Conservation (phyloP, 2,888 invertebrate genomes). For the Lamellibrachia satsuma region DNA sequence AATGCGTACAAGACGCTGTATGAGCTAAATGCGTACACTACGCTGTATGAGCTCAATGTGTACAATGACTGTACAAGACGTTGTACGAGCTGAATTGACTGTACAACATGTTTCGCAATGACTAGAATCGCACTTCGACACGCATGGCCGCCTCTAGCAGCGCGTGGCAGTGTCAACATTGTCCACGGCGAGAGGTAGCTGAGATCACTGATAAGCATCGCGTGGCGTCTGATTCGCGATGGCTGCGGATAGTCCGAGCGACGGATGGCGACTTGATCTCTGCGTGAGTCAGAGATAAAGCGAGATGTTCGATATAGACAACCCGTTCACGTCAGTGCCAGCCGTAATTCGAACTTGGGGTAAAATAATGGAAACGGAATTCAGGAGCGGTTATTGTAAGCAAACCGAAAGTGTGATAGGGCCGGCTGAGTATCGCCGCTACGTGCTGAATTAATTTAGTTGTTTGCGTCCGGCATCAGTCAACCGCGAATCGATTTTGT, state of each 20-base stretch:
- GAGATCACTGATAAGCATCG: neutral
- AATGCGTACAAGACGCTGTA: neutral
- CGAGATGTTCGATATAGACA: neutral
- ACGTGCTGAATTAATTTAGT: slow-evolving; percentile 2
- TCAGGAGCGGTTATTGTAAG: slow-evolving; percentile 6
- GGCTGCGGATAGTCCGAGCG: neutral
- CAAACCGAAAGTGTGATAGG: neutral
- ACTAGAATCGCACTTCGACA: slow-evolving; percentile 6
- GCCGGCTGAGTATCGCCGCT: neutral
- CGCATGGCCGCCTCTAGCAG: neutral
- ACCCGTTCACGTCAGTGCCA: neutral
- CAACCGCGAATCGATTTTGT: neutral
- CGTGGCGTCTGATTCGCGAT: neutral
- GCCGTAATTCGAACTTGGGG: neutral
- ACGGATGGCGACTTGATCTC: neutral
- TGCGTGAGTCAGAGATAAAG: neutral
- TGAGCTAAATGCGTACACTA: neutral
- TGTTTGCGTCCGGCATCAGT: neutral
- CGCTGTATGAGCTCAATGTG: neutral
- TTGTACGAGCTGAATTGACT: neutral
- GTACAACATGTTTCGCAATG: neutral
- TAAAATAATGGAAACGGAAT: neutral
- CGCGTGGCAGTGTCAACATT: neutral
- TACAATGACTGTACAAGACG: neutral
- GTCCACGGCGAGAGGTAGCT: neutral